These are phyloP conservation scores for Enteromius viviparus DNA, from an alignment of 2,797 vertebrate genomes.

Conservation along the genomic window DNA sequence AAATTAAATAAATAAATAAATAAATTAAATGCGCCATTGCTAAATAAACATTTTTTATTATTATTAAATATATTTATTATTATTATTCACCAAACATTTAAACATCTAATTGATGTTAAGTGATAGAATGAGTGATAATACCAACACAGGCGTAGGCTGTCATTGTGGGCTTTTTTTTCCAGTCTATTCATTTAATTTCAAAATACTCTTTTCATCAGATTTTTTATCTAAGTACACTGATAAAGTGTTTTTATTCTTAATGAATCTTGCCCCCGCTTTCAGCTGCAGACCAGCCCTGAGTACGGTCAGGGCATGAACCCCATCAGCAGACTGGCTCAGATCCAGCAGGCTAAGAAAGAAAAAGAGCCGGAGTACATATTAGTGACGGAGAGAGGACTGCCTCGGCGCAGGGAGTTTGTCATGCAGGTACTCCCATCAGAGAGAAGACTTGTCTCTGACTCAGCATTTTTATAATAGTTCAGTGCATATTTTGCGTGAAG, in stretches of 20 bases:
- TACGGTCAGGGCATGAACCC: conserved; percentile 98
- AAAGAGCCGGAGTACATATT: conserved; percentile 95
- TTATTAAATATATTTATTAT: no score
- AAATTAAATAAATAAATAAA: no score
- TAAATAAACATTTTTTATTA: no score
- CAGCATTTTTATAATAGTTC: neutral
- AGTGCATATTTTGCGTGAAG: neutral
- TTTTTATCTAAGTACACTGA: neutral
- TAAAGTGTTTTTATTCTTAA: neutral
- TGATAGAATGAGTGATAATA: neutral
- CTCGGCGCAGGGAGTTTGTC: conserved; percentile 93
- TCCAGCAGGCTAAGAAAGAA: conserved; percentile 98
- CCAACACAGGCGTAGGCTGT: neutral
- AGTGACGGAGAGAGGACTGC: conserved; percentile 92
- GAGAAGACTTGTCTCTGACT: neutral
- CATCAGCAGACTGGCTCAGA: conserved; percentile 97
- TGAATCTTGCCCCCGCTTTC: conserved; percentile 50
- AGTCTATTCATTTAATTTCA: neutral
- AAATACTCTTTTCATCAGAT: neutral
- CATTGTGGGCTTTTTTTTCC: neutral
- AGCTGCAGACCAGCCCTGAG: conserved; percentile 94
- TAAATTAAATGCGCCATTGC: no score
- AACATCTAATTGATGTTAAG: neutral
- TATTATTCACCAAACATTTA: neutral
- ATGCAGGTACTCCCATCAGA: conserved; percentile 82